Base-by-base conservation (phyloP, 2,113 vertebrate genomes). In the Gavialis gangeticus region DNA sequence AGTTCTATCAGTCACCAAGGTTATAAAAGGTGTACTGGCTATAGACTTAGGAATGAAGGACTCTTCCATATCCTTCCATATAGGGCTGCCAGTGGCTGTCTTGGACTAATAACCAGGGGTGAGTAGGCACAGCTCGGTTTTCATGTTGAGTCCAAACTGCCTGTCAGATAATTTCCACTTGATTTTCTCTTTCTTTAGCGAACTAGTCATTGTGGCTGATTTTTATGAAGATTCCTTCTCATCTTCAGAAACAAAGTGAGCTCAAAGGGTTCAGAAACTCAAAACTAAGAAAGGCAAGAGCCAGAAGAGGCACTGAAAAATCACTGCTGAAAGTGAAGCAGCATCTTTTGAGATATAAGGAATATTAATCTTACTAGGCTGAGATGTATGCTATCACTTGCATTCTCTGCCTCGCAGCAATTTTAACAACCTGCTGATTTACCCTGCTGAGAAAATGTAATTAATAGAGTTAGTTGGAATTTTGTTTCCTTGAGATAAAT, bases 361-460 rank as follows among this genome's bases (percentile, higher is more conserved):
- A 78, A 69, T 92, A 95, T 96, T 95, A 96, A 96, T 96, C 95
- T 96, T 95, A 54, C 71, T 80, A 84, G 85, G 34, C 80, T 94
- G 94, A 84, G 80, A 93, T 78, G 79, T 87, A 59, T 75, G 75
- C 89, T 95, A 81, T 85, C 95, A 90, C 92, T 94, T 93, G 92
- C 92, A 93, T 96, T 84, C 91, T 95, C 87, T 96, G 90, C 90
- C 92, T 96, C 86, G 46, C 66, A 96, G 95, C 89, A 89, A 55
- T 91, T 95, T 96, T 93, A 95, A 92, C 92, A 92, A 91, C 92
- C 89, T 95, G 93, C 89, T 95, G 90, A 62, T 92, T 96, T 89
- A 93, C 94, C 94, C 85, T 95, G 89, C 94, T 95, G 96, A 89
- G 93, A 95, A 97, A 80, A 66, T 95, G 76, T 97, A 96, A 97